Conservation (phyloP, 2,888 invertebrate species). For the Apamea sordens region DNA sequence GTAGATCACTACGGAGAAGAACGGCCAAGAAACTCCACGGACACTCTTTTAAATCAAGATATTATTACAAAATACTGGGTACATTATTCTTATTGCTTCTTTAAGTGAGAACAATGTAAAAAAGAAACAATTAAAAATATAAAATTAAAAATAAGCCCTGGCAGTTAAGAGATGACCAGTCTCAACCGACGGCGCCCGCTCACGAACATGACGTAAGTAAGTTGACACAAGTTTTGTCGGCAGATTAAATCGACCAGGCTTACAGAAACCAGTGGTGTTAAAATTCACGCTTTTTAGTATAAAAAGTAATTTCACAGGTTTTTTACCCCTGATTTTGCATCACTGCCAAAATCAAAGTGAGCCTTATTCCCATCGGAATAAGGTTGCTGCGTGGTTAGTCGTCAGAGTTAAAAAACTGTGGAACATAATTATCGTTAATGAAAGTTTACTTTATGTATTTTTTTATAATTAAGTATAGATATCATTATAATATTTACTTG, state of each 20-base stretch:
- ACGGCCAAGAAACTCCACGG: no score
- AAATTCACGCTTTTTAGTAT: constrained; percentile 17
- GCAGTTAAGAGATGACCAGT: no score
- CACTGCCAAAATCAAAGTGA: not conserved
- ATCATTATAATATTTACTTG: constrained; percentile 16
- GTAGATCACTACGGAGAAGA: no score
- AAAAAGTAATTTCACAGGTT: not conserved
- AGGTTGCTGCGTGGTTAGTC: not conserved
- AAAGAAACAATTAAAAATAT: no score
- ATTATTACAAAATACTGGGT: no score
- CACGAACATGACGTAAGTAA: no score
- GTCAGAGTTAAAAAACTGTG: not conserved
- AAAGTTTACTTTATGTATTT: constrained; percentile 45
- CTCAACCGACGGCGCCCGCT: no score
- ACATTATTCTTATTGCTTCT: no score
- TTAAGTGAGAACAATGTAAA: no score
- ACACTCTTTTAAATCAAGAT: no score
- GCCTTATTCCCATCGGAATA: not conserved
- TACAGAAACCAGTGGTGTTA: not conserved
- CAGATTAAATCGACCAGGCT: not conserved
- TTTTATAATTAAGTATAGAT: constrained; percentile 17
- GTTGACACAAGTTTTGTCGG: not conserved
- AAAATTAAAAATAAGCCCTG: no score
- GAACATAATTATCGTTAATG: not conserved
- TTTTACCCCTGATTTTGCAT: not conserved